These are phyloP conservation scores for Epistrophe eligans DNA, from an alignment of 2,888 invertebrate species.

Conservation along the genomic window DNA sequence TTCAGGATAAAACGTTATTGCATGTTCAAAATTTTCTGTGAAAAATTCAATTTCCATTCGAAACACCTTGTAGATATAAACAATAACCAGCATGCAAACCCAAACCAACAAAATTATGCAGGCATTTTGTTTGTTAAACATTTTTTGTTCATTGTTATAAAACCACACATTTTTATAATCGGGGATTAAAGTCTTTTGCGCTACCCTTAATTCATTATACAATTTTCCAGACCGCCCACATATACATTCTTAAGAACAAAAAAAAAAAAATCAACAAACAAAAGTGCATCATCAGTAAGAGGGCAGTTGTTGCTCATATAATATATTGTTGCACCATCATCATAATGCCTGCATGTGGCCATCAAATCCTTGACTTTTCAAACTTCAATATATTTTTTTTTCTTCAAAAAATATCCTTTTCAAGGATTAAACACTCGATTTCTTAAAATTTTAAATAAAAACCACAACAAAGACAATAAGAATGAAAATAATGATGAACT, in stretches of 20 bases:
- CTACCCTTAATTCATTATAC: constrained; percentile 66
- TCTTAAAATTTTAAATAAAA: constrained; percentile 23
- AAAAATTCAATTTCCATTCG: too few relatives aligned
- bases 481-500: constrained; percentile 7
- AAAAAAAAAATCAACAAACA: constrained; percentile 25
- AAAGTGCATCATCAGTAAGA: not conserved
- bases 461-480: constrained; percentile 45
- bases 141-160: constrained; percentile 26
- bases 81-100: constrained; percentile 25
- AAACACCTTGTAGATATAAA: too few relatives aligned
- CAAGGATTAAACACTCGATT: constrained; percentile 65
- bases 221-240: constrained; percentile 72
- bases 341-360: constrained; percentile 47
- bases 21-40: too few relatives aligned
- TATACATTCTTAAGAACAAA: not conserved
- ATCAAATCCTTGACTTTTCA: constrained; percentile 57
- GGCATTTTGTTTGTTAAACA: constrained; percentile 29
- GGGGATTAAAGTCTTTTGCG: constrained; percentile 46
- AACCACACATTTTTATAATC: constrained; percentile 55
- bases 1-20: too few relatives aligned
- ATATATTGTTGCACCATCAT: constrained; percentile 7
- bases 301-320: constrained; percentile 38
- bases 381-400: constrained; percentile 16
- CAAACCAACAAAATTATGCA: constrained; percentile 31
- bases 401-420: constrained; percentile 49